Percentiles rank a stretch among this genome's conserved stretches.
phyloP scores from a whole-genome alignment of 2,888 invertebrate species.

The Corythucha ciliata region DNA sequence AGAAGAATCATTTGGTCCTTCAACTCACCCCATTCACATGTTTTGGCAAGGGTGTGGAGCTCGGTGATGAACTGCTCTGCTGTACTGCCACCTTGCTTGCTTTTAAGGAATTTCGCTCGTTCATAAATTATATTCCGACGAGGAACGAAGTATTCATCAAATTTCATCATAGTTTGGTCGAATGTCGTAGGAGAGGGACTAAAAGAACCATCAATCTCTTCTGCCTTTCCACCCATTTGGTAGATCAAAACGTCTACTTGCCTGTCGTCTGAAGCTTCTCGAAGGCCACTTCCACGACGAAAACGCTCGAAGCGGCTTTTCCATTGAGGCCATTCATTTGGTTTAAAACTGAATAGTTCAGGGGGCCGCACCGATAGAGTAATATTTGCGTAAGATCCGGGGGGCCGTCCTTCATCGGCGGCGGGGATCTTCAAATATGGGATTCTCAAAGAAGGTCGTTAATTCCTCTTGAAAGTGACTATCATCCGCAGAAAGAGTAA shows the following conservation, averaged over 20 bases:
- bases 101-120: not conserved
- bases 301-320: not conserved
- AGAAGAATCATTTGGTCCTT: conserved; percentile 12
- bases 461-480: too few species aligned
- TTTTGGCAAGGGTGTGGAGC: conserved; percentile 11
- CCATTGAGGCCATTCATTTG: too few species aligned
- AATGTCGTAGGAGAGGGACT: not conserved
- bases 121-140: not conserved
- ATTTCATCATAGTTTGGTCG: not conserved
- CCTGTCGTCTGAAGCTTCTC: not conserved
- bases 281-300: not conserved
- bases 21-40: conserved; percentile 12
- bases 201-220: not conserved
- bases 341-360: too few species aligned
- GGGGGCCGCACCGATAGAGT: too few species aligned
- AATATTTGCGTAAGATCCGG: too few species aligned
- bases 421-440: too few species aligned
- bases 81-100: not conserved
- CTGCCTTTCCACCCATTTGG: not conserved
- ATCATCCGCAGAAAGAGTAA: too few species aligned
- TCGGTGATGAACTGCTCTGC: conserved; percentile 1
- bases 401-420: too few species aligned
- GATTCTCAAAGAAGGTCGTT: too few species aligned
- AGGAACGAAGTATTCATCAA: not conserved
- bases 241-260: conserved; percentile 5